Evolutionary conservation across 1,140 invertebrate genomes (phyloP).

Genomic region (Schlechtendalia chinensis): DNA sequence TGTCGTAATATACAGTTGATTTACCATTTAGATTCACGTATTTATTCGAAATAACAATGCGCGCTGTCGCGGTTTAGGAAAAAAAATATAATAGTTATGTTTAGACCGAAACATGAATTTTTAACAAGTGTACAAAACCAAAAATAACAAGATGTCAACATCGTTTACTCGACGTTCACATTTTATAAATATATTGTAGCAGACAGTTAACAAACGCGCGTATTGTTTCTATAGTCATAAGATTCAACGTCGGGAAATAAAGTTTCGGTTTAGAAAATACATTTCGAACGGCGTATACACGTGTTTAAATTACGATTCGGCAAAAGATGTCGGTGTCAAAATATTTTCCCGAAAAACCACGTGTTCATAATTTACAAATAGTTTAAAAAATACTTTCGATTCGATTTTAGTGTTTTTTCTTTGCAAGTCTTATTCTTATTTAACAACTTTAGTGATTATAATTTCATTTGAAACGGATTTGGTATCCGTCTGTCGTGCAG

Average conservation of each 20-base stretch:
- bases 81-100: too few relatives aligned
- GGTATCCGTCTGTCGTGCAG: too few relatives aligned
- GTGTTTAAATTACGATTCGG: neutral
- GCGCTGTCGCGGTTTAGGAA: neutral
- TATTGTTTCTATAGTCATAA: neutral
- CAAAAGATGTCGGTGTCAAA: too few relatives aligned
- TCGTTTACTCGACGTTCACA: too few relatives aligned
- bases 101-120: neutral
- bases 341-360: too few relatives aligned
- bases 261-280: neutral
- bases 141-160: neutral
- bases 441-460: too few relatives aligned
- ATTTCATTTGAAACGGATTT: too few relatives aligned
- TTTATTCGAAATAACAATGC: neutral
- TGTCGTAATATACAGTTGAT: neutral
- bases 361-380: too few relatives aligned
- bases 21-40: neutral
- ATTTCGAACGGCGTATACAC: neutral
- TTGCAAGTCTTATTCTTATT: too few relatives aligned
- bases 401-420: too few relatives aligned
- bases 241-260: too few relatives aligned
- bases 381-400: too few relatives aligned
- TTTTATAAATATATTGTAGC: neutral
- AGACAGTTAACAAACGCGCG: neutral
- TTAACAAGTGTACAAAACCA: constrained; percentile 1